phyloP scores from a whole-genome alignment of 2,113 vertebrate species.

The Gallinago jamesoni region DNA sequence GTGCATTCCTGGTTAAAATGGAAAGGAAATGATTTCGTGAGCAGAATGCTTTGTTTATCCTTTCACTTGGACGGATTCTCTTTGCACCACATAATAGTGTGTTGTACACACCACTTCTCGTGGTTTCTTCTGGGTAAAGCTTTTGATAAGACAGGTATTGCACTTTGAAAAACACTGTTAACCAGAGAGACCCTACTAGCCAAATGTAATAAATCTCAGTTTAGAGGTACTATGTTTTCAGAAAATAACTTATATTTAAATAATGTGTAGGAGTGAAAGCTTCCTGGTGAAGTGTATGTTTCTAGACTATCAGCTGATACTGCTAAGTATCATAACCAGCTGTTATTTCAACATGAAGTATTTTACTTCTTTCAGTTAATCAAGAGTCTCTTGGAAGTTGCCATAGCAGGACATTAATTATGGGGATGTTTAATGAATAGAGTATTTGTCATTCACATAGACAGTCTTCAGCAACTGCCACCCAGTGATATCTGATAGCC shows the following conservation, averaged over 20 bases:
- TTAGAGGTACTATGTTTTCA: not conserved
- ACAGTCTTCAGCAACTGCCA: not conserved
- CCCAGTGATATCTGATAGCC: not conserved
- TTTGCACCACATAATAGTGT: not conserved
- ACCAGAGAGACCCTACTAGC: not conserved
- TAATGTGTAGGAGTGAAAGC: not conserved
- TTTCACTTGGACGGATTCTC: not conserved
- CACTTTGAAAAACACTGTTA: not conserved
- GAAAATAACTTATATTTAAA: not conserved
- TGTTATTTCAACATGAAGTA: not conserved
- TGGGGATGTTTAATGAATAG: not conserved
- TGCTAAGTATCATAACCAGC: not conserved
- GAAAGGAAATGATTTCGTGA: not conserved
- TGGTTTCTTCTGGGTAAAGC: not conserved
- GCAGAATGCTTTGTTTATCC: not conserved
- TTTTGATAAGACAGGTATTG: not conserved
- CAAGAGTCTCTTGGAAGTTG: not conserved
- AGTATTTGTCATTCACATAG: not conserved
- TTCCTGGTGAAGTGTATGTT: not conserved
- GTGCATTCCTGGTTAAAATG: constrained; percentile 15
- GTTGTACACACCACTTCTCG: accelerated
- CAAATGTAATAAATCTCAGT: not conserved
- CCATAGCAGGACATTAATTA: not conserved
- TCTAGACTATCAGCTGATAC: not conserved
- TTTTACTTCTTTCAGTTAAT: not conserved